A percentile compares a stretch with the other conserved stretches of the same genome.
Conservation (phyloP, 1,140 invertebrate genomes). For the Bradynema listronoti region DNA sequence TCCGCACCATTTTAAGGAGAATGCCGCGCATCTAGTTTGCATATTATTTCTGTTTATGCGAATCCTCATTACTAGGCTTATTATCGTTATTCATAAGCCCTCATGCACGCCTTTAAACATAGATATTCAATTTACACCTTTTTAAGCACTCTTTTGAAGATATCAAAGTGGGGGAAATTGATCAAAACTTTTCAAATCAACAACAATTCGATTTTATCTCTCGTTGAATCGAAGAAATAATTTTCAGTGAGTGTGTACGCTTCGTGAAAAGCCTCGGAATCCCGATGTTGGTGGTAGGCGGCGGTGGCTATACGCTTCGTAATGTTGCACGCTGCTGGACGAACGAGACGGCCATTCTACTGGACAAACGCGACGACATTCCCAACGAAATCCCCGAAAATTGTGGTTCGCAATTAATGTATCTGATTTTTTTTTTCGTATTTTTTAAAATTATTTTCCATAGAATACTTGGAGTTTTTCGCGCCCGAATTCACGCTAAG, state of each 20-base stretch:
- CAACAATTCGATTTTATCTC: neutral
- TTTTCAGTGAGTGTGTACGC: slow-evolving; percentile 76
- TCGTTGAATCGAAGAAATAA: too few relatives aligned
- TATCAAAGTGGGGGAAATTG: too few relatives aligned
- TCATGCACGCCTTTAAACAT: too few relatives aligned
- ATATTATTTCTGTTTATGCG: too few relatives aligned
- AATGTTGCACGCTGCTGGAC: slow-evolving; percentile 99
- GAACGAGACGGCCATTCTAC: slow-evolving; percentile 87
- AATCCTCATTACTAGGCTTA: too few relatives aligned
- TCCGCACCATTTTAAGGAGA: too few relatives aligned
- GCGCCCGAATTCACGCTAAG: slow-evolving; percentile 87
- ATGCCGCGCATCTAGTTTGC: too few relatives aligned
- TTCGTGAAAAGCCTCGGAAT: slow-evolving; percentile 89
- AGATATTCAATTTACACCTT: too few relatives aligned
- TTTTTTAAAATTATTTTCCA: slow-evolving; percentile 22
- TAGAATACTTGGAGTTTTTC: slow-evolving; percentile 87
- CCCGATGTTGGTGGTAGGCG: slow-evolving; percentile 86
- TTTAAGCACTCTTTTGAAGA: too few relatives aligned
- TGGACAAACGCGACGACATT: slow-evolving; percentile 73
- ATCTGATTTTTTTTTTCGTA: slow-evolving; percentile 10
- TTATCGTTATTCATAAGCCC: too few relatives aligned
- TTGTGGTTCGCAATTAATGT: slow-evolving; percentile 60
- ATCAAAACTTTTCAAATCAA: neutral
- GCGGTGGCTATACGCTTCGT: slow-evolving; percentile 82
- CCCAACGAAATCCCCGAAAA: slow-evolving; percentile 79